Conservation (phyloP, 2,888 invertebrate species). For the Agonopterix subpropinquella region DNA sequence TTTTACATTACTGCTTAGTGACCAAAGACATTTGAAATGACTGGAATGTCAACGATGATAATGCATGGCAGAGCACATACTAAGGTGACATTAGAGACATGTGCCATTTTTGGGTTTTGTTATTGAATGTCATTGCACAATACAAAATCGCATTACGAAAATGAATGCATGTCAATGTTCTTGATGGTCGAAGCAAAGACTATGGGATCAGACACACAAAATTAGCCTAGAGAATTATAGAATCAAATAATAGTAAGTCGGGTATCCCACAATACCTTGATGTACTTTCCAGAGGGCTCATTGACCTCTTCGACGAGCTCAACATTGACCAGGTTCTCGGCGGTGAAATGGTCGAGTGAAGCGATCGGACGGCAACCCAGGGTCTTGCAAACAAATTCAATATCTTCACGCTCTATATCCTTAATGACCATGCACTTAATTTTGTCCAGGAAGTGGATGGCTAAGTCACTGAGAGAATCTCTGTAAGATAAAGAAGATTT, state of each 20-base stretch:
- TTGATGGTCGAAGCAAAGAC: no score
- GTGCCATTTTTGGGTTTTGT: no score
- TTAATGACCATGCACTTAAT: constrained; percentile 99
- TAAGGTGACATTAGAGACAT: no score
- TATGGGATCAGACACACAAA: background rate
- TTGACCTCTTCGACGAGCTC: constrained; percentile 96
- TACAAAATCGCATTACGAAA: no score
- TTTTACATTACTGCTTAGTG: no score
- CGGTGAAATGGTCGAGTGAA: constrained; percentile 96
- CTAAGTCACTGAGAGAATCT: constrained; percentile 97
- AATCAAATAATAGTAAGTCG: no score
- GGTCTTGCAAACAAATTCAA: constrained; percentile 98
- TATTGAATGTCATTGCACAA: no score
- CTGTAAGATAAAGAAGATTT: constrained; percentile 58
- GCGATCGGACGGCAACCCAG: constrained; percentile 97
- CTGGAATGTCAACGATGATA: no score
- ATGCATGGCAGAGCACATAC: no score
- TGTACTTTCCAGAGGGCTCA: constrained; percentile 91
- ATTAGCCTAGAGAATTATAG: background rate
- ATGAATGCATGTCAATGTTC: no score
- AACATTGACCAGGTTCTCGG: constrained; percentile 93
- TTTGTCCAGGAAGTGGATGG: constrained; percentile 98
- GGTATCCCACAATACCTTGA: constrained; percentile 79
- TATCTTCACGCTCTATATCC: constrained; percentile 98
- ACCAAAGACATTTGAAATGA: no score